Base-by-base conservation (phyloP, 2,797 vertebrate genomes). In the Pogonophryne albipinna region DNA sequence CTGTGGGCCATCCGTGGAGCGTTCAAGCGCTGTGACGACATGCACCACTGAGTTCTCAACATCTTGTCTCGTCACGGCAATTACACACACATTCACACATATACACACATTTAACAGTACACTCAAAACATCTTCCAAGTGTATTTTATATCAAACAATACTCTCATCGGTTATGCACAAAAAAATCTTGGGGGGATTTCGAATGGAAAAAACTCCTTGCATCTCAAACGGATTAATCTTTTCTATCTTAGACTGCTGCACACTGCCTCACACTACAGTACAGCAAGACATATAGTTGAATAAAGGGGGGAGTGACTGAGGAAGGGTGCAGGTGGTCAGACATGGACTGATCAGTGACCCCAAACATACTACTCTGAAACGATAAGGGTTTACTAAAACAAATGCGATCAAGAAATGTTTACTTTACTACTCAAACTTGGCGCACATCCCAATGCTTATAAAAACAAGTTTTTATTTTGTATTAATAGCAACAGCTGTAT, bases 21-120 rank as follows among this genome's bases (percentile, higher is more conserved):
- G 83, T 94, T 95, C 91, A 94, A 89, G 92, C 93, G 82, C 89
- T 93, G 90, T 85, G 87, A 82, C 85, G 87, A 88, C 91, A 94
- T 86, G 94, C 94, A 91, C 86, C 74, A 79, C 90, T 91, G 93
- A 92, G 78, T 89, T 90, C 92, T 94, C 94, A 94, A 95, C 94
- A 95, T 95, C 94, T 95, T 95, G 94, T 95, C 93, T 92, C 91
- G 94, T 95, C 94, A 95, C 93, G 94, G 91, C 95, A 95, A 95
- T 95, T 95, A 93, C 94, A 93, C 90, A 91, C 89, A 82, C 88
- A 61, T 79, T 79, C 78, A 81, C 79, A 69, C 76, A 42, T 64
- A 69, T 72, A 60, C 71, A 73, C 71, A 50, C 64, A 55, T 75
- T 70, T 85, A 86, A 84, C 84, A 78, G 82, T 74, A 79, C 78